Evolutionary conservation across 2,113 vertebrate genomes (phyloP).

Genomic region (Pteropus alecto): DNA sequence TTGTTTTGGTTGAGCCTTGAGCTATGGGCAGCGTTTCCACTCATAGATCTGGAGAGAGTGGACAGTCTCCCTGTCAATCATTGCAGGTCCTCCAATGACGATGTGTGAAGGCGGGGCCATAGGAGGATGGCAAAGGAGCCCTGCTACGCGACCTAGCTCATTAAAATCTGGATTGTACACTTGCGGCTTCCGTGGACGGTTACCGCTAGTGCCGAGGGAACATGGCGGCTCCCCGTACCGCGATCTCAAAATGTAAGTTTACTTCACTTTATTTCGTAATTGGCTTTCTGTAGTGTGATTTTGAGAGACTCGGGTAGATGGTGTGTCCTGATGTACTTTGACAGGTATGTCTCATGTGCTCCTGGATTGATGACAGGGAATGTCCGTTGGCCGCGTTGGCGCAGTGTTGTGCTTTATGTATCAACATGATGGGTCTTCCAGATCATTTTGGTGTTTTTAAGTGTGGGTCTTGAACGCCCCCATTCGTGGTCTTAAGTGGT

Average conservation of each 20-base stretch:
- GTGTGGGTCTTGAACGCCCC: neutral
- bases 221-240: neutral
- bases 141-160: too few relatives aligned
- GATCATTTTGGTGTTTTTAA: neutral
- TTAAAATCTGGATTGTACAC: neutral
- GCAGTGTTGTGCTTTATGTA: neutral
- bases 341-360: neutral
- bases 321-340: neutral
- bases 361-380: neutral
- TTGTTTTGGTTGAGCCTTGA: neutral
- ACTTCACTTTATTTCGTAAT: neutral
- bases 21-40: too few relatives aligned
- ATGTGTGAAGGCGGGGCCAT: neutral
- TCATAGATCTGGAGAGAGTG: neutral
- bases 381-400: neutral
- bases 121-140: too few relatives aligned
- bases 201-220: neutral
- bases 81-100: neutral
- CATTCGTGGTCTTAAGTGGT: neutral
- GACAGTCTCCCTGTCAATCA: neutral
- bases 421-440: neutral
- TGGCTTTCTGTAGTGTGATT: neutral
- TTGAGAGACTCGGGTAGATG: neutral
- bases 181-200: neutral
- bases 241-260: neutral